Evolutionary conservation across 2,113 vertebrate genomes (phyloP).

Genomic region (Toxotes chatareus): DNA sequence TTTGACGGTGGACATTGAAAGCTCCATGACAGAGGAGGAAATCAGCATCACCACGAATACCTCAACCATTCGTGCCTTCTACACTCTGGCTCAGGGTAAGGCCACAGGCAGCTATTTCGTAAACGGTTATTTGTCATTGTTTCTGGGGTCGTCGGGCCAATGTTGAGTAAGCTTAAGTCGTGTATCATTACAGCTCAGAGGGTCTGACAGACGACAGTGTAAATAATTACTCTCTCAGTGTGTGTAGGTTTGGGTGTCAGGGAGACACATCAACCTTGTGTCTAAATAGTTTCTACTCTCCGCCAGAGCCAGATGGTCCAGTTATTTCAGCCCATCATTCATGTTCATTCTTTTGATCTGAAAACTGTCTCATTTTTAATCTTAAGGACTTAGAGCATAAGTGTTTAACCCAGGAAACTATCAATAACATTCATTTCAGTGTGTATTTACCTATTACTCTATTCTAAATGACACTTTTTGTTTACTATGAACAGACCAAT

Average conservation of each 20-base stretch:
- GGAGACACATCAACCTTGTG: conserved; percentile 65
- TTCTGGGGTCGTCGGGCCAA: conserved; percentile 69
- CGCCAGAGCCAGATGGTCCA: conserved; percentile 59
- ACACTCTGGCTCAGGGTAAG: conserved; percentile 96
- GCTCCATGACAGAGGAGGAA: conserved; percentile 93
- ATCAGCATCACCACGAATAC: conserved; percentile 95
- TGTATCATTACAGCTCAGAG: conserved; percentile 72
- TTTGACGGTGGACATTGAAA: conserved; percentile 93
- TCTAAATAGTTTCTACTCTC: conserved; percentile 58
- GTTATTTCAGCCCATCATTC: conserved; percentile 51
- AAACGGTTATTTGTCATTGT: conserved; percentile 74
- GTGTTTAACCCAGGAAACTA: not conserved
- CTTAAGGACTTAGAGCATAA: conserved; percentile 4
- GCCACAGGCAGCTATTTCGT: conserved; percentile 27
- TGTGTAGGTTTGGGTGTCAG: conserved; percentile 62
- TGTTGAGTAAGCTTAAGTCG: conserved; percentile 77
- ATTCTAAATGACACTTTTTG: conserved; percentile 12
- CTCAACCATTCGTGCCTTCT: conserved; percentile 93
- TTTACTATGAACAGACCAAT: conserved; percentile 87
- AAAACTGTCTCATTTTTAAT: conserved; percentile 40
- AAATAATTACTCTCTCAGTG: conserved; percentile 73
- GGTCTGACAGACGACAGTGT: conserved; percentile 66
- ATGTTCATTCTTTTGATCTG: conserved; percentile 16
- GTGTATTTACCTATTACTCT: not conserved
- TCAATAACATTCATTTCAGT: not conserved